Base-by-base conservation (phyloP, 2,888 invertebrate genomes). In the Acrobeloides nanus region DNA sequence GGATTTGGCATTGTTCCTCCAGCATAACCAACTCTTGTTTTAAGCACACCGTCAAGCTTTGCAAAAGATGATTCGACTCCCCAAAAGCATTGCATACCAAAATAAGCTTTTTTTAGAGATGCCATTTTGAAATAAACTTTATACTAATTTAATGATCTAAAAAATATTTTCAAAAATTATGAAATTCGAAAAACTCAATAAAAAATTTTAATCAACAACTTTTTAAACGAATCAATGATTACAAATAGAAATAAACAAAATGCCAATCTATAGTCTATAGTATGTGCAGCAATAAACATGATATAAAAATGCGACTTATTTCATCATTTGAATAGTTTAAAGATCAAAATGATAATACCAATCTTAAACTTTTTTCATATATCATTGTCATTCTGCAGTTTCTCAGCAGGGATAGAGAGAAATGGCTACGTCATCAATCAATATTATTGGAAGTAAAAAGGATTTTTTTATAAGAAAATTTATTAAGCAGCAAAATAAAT, bases 1-100 rank as follows among this genome's bases (percentile, higher is more conserved):
- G 92, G 92, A 72, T 82, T 82, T 55, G 81, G 79, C 39, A 82
- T 82, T 39, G 82, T 82, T 35, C 93, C 93, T 12, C 90, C 92
- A 1, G 88, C 82, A 76, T 88, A 93, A 15, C 93, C 93, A 25
- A 92, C 92, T 55, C 86, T 80, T n/a, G 93, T 93, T 48, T 87
- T 81, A 41, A 89, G 76, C 18, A 93, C 85, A 18, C 85, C 85
- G 10, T 42, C 33, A 2, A 70, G 37, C 48, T 69, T 66, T 18
- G 71, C 71, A 48, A 66, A 70, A 8, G 63, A 52, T 1, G 61
- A 62, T 43, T 72, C 71, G 17, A 39, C 46, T 15, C 71, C 68
- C 71, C 71, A 71, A 48, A 71, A 71, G 55, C 71, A 72, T 47
- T 68, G 66, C 55, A 72, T 61, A 6, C 71, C 69, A 32, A 66